phyloP scores from a whole-genome alignment of 2,888 invertebrate genomes.

The Pherbina coryleti region DNA sequence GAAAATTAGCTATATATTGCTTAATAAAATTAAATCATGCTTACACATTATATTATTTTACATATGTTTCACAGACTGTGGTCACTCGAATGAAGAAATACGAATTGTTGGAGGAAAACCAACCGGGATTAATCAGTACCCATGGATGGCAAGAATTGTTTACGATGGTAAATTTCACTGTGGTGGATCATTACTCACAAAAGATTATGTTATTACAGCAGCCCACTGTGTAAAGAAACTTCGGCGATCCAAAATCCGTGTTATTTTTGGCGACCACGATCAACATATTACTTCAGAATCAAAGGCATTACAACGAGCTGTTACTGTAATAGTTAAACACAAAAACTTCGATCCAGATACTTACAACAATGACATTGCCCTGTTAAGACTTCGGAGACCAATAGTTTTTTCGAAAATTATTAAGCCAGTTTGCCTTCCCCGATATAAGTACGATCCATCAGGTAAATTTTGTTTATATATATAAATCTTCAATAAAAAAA shows the following conservation, averaged over 20 bases:
- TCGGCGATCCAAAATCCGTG: constrained; percentile 83
- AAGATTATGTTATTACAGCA: constrained; percentile 87
- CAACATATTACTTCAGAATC: constrained; percentile 84
- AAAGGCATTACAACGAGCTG: constrained; percentile 84
- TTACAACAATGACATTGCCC: constrained; percentile 88
- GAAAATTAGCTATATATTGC: too few relatives aligned
- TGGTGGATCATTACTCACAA: constrained; percentile 85
- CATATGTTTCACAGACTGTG: constrained; percentile 76
- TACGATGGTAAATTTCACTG: constrained; percentile 92
- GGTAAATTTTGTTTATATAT: constrained; percentile 69
- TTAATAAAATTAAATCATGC: too few relatives aligned
- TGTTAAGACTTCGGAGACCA: constrained; percentile 82
- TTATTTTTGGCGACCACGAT: constrained; percentile 88
- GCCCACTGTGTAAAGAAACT: constrained; percentile 87
- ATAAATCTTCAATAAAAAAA: neutral
- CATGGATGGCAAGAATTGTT: constrained; percentile 88
- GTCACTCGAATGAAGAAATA: constrained; percentile 86
- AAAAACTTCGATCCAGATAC: constrained; percentile 87
- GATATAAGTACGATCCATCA: constrained; percentile 70
- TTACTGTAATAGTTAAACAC: constrained; percentile 82
- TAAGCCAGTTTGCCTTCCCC: constrained; percentile 82
- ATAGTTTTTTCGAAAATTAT: constrained; percentile 77
- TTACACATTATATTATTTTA: neutral
- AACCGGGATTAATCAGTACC: constrained; percentile 85
- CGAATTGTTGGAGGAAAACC: constrained; percentile 88